A percentile compares a stretch with the other conserved stretches of the same genome.
Evolutionary conservation across 2,888 invertebrate species (phyloP).

Genomic region (Ormyrus nitidulus): DNA sequence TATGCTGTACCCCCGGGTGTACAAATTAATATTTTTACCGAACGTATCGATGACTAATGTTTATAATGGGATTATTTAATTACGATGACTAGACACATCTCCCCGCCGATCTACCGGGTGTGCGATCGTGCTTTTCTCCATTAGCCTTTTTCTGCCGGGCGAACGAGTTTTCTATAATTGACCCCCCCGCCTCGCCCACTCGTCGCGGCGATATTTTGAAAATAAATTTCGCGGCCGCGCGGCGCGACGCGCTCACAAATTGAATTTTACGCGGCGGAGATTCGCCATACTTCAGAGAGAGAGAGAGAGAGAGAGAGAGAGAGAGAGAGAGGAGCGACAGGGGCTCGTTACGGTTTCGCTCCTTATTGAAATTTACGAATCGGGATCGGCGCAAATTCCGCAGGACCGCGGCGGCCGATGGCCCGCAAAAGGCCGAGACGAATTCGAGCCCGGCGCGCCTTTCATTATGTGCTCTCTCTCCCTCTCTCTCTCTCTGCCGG

Average conservation of each 20-base stretch:
- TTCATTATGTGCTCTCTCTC: slow-evolving; percentile 48
- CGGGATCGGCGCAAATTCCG: slow-evolving; percentile 21
- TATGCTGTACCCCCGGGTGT: not conserved
- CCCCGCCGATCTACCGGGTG: too few relatives aligned
- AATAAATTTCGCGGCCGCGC: too few relatives aligned
- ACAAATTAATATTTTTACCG: too few relatives aligned
- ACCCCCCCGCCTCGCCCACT: too few relatives aligned
- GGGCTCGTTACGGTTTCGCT: slow-evolving; percentile 30
- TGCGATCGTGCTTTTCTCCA: too few relatives aligned
- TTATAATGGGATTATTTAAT: too few relatives aligned
- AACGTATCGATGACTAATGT: too few relatives aligned
- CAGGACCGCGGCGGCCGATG: slow-evolving; percentile 16
- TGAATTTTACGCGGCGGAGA: not conserved
- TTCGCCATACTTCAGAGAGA: not conserved
- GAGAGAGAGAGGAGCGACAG: not conserved
- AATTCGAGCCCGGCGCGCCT: slow-evolving; percentile 59
- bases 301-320: not conserved
- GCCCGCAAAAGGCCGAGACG: slow-evolving; percentile 54
- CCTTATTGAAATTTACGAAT: slow-evolving; percentile 45
- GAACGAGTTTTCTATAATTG: slow-evolving; percentile 3
- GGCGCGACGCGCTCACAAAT: too few relatives aligned
- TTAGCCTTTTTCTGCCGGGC: not conserved
- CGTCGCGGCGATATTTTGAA: too few relatives aligned
- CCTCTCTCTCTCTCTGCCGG: not conserved
- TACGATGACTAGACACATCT: too few relatives aligned